These are phyloP conservation scores for Saguinus midas DNA, from an alignment of 2,113 vertebrate genomes.

Conservation along the genomic window DNA sequence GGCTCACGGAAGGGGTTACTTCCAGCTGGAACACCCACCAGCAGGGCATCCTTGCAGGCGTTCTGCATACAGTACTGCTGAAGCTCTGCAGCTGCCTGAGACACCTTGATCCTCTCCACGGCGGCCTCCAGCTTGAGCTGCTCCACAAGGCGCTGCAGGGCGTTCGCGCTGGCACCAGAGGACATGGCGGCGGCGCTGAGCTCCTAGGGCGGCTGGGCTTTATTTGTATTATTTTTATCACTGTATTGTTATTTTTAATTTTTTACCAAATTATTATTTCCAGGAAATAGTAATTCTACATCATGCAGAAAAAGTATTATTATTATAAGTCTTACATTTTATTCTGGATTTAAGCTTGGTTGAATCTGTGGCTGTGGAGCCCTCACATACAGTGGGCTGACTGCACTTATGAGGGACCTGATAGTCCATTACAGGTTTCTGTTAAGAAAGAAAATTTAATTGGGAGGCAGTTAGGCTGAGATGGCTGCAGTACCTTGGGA, in stretches of 20 bases:
- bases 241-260: neutral
- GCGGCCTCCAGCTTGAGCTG: conserved; percentile 94
- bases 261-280: neutral
- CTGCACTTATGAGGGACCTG: neutral
- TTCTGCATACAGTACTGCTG: too few species aligned
- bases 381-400: neutral
- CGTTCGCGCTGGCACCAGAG: conserved; percentile 88
- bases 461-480: neutral
- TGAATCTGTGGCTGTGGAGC: neutral
- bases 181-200: conserved; percentile 85
- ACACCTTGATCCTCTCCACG: conserved; percentile 94
- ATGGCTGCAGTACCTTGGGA: neutral
- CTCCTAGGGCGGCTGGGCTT: neutral
- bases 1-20: too few species aligned
- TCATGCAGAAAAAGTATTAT: too few species aligned
- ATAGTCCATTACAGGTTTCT: neutral
- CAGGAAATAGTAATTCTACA: neutral
- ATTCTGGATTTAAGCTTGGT: neutral
- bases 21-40: too few species aligned
- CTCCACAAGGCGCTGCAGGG: conserved; percentile 91
- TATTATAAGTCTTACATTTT: neutral
- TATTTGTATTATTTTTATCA: neutral
- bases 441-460: neutral
- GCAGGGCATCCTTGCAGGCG: too few species aligned
- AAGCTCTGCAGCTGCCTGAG: too few species aligned